These are phyloP conservation scores for Allacma fusca DNA, from an alignment of 2,888 invertebrate genomes.

Conservation along the genomic window DNA sequence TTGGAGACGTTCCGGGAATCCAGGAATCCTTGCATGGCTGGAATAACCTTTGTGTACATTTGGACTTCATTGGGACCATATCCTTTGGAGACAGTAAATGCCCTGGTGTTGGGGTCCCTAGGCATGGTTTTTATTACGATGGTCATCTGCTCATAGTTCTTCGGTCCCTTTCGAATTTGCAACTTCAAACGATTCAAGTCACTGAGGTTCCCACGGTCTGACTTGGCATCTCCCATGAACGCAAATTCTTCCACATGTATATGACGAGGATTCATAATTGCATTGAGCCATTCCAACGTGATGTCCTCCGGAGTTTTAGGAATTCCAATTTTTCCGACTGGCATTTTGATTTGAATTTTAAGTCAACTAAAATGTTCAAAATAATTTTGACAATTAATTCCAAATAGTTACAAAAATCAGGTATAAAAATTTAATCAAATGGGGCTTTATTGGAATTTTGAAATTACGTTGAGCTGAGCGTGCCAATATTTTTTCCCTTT, in stretches of 20 bases:
- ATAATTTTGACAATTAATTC: too few relatives aligned
- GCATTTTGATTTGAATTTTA: too few relatives aligned
- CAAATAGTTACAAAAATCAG: too few relatives aligned
- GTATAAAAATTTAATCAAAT: too few relatives aligned
- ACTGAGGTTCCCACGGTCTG: not conserved
- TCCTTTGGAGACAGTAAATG: not conserved
- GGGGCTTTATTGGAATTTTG: too few relatives aligned
- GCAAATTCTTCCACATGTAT: constrained; percentile 11
- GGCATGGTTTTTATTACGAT: not conserved
- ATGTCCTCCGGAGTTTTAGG: not conserved
- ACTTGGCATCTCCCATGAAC: constrained; percentile 6
- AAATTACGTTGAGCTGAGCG: too few relatives aligned
- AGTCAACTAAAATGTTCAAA: too few relatives aligned
- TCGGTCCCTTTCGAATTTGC: not conserved
- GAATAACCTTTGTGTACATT: constrained; percentile 19
- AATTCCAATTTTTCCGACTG: not conserved
- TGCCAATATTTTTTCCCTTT: too few relatives aligned
- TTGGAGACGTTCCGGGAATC: not conserved
- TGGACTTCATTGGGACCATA: not conserved
- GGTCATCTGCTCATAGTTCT: not conserved
- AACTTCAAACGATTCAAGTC: constrained; percentile 6
- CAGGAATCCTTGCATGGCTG: not conserved
- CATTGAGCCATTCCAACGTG: constrained; percentile 17
- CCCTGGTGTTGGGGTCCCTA: not conserved
- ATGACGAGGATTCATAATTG: not conserved